Evolutionary conservation across 2,888 invertebrate genomes (phyloP), one percentile per base, ranked within the genome.

Genomic region (Teleiodes luculella): DNA sequence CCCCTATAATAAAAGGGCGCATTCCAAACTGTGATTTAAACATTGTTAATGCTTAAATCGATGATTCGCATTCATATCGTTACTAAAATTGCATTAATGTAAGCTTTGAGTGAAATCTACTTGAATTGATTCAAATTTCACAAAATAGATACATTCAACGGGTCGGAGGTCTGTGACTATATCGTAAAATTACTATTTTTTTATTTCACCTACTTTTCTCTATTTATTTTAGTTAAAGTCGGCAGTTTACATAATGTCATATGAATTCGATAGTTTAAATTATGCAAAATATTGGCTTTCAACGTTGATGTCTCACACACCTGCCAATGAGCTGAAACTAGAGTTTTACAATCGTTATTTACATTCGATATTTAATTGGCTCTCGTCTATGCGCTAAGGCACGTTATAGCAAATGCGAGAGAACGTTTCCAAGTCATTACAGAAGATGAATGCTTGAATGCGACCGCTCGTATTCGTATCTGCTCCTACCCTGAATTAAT

Each of bases 351-450:
- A 74, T 64, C 66, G 63, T 78, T 75, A 82, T 82, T 81, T 80
- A 81, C 80, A 75, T 79, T 70, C 78, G 72, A 78, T 79, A 80
- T 79, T 80, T 80, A 83, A 84, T 83, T 83, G 83, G 78, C 68
- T 70, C 63, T 69, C 74, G 74, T 73, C 77, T 83, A 82, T 81
- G 80, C 74, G 75, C 77, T 79, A 78, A 74, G 74, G 73, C 77
- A 76, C 74, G 75, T 77, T 79, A 78, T 74, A 74, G 73, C 77
- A 76, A 78, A 80, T 78, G 71, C 71, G 71, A 76, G 68, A 60
- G 74, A 79, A 76, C 79, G 75, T 81, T 81, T 79, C 73, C 75
- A 78, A 83, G 74, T 84, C 83, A 85, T 87, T 86, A 85, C 73
- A 58, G 74, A 81, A 79, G 81, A 83, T 83, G 77, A 82, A 86